Evolutionary conservation across 2,888 invertebrate species (phyloP).

Genomic region (Electrophaes corylata): DNA sequence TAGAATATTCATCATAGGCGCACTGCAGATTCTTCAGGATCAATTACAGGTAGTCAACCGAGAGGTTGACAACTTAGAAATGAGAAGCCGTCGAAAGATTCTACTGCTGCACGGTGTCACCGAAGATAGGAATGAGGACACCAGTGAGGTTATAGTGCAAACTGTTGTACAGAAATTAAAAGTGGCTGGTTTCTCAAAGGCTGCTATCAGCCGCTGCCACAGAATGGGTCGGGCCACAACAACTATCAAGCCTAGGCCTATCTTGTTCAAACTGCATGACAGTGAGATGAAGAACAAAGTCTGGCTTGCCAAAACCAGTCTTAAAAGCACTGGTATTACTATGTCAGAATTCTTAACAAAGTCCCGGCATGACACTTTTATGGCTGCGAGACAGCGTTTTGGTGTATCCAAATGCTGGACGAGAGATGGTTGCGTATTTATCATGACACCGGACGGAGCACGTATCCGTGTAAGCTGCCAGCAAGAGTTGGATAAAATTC

Average conservation of each 20-base stretch:
- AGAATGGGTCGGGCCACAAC: background rate
- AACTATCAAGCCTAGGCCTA: background rate
- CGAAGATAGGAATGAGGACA: no score
- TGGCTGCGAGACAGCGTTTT: background rate
- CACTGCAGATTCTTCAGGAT: background rate
- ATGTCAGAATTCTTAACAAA: background rate
- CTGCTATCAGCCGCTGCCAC: background rate
- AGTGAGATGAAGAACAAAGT: background rate
- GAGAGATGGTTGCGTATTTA: background rate
- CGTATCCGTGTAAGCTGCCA: background rate
- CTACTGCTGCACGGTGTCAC: background rate
- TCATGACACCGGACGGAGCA: background rate
- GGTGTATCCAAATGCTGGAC: no score
- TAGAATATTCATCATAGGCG: background rate
- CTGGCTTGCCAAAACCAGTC: background rate
- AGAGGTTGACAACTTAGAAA: background rate
- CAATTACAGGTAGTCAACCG: background rate
- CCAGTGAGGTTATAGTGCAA: background rate
- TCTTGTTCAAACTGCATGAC: background rate
- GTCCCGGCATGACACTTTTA: background rate
- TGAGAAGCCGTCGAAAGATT: background rate
- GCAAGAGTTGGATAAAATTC: background rate
- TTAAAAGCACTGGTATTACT: background rate
- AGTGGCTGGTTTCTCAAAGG: background rate
- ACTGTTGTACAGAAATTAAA: background rate